These are phyloP conservation scores for Sussaba pulchella DNA, from an alignment of 2,888 invertebrate species.

Conservation along the genomic window DNA sequence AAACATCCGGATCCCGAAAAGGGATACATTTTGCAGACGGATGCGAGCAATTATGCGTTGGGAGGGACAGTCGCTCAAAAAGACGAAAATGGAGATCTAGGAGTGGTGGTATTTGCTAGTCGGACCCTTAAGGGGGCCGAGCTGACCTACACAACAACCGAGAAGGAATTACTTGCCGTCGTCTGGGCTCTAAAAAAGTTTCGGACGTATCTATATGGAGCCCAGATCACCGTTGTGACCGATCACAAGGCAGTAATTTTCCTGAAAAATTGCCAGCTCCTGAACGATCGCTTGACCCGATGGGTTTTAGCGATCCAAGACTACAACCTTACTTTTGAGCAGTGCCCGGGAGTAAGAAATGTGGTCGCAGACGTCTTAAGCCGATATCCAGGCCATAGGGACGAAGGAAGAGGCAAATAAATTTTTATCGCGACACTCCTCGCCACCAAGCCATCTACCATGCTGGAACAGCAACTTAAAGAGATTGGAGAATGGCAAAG, in stretches of 20 bases:
- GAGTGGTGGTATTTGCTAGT: neutral
- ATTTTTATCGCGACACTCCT: neutral
- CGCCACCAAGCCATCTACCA: neutral
- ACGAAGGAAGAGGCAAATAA: neutral
- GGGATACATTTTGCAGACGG: neutral
- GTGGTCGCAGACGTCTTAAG: constrained; percentile 8
- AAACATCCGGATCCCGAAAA: neutral
- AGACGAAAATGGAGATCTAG: neutral
- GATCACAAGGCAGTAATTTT: constrained; percentile 51
- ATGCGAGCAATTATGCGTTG: neutral
- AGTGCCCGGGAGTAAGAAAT: constrained; percentile 23
- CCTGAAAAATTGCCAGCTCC: constrained; percentile 25
- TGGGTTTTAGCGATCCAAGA: constrained; percentile 41
- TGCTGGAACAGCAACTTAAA: neutral
- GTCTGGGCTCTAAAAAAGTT: constrained; percentile 32
- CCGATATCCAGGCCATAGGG: neutral
- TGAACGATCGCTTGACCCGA: constrained; percentile 2
- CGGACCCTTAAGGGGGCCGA: constrained; percentile 30
- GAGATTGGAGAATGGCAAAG: neutral
- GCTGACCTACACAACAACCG: constrained; percentile 29
- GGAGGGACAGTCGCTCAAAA: neutral
- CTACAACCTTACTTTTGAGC: constrained; percentile 8
- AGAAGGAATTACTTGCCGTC: constrained; percentile 44
- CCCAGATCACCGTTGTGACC: constrained; percentile 18
- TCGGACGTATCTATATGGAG: constrained; percentile 29